phyloP scores from a whole-genome alignment of 2,113 vertebrate genomes.

The Calypte anna region DNA sequence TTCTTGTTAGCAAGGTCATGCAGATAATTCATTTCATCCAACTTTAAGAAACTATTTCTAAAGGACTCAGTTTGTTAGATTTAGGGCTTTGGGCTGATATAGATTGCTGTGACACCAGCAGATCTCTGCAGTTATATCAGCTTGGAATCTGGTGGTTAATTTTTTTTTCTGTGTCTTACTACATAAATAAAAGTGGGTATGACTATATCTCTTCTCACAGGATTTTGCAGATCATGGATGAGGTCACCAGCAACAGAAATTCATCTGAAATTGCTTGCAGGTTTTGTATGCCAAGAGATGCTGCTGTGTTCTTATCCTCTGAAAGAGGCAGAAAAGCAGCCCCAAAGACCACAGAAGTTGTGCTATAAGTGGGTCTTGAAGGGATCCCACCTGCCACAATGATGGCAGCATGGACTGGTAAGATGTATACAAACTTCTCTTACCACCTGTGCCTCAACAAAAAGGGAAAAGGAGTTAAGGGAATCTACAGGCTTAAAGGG shows the following conservation, averaged over 20 bases:
- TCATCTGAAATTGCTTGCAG: neutral
- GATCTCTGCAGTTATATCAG: neutral
- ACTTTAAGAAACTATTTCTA: neutral
- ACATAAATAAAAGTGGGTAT: neutral
- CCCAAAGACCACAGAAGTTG: neutral
- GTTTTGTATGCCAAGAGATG: neutral
- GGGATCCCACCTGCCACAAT: neutral
- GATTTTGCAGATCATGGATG: neutral
- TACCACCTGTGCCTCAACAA: neutral
- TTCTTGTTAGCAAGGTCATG: neutral
- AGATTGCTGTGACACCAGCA: neutral
- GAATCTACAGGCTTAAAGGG: neutral
- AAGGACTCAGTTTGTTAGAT: neutral
- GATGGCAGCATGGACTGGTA: neutral
- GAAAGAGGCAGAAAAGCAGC: neutral
- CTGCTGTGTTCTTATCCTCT: neutral
- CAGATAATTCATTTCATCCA: neutral
- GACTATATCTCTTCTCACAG: neutral
- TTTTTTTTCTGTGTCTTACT: neutral
- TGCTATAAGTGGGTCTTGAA: fast-evolving
- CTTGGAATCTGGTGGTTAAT: neutral
- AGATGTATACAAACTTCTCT: neutral
- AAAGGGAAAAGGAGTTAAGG: neutral
- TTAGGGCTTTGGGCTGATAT: neutral
- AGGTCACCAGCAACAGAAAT: neutral